Evolutionary conservation across 1,140 invertebrate genomes (phyloP), one percentile per base, ranked within the genome.

Genomic region (Hypothenemus hampei): DNA sequence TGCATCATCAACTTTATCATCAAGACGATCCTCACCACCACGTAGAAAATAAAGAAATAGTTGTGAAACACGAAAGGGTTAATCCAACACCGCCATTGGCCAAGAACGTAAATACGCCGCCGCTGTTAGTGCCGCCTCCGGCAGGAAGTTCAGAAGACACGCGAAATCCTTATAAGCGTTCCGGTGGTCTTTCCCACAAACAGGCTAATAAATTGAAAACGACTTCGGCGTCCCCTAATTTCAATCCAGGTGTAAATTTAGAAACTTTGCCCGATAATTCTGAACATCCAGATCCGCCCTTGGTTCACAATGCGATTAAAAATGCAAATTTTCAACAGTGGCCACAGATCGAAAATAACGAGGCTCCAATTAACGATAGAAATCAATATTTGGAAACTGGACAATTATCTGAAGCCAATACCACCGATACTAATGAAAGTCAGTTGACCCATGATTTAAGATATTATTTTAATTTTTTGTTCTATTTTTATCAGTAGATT

Each of bases 341-440:
- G 36, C 61, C 62, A 69, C 74, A 41, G 13, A 61, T 63, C 13
- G 79, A 80, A 41, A 81, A 81, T 62, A 72, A 77, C 54, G 79
- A 81, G 71, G 80, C 78, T 3, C 78, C 81, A 0, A 78, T 77
- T 51, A 82, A 80, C 69, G 81, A 84, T 62, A 73, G 84, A 53
- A 84, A 85, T 62, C 81, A 85, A 65, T 86, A 85, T 69, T 68
- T 86, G 48, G 83, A 85, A 70, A 86, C 83, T 5, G 83, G 81
- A 7, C 83, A 85, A 60, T 68, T 86, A 13, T 81, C 81, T 2
- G 79, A 79, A 61, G 73, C 73, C 3, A 75, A 76, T 64, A 10
- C 35, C 7, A 61, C 65, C 11, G 74, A 75, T 37, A 49, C 31
- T 11, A 49, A 24, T 46, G 50, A 53, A 49, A 22, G 50, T 59